phyloP scores from a whole-genome alignment of 2,888 invertebrate species.

The Ecliptopera silaceata region DNA sequence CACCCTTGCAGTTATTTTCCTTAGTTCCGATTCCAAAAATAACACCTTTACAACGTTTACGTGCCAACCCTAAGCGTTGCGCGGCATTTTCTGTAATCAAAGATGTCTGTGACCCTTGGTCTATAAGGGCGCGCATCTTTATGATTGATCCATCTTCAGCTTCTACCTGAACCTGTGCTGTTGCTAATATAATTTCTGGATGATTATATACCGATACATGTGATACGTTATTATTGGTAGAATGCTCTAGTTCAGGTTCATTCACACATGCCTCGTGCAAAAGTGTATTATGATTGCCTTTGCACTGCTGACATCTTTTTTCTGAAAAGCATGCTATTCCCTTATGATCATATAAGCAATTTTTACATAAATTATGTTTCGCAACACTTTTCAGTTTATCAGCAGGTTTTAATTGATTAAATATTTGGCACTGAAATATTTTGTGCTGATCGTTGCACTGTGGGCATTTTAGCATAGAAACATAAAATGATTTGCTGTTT shows the following conservation, averaged over 20 bases:
- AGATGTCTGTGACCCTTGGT: slow-evolving; percentile 1
- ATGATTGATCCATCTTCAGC: not conserved
- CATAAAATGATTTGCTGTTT: no score
- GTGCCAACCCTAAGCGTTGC: not conserved
- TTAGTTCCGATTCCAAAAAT: not conserved
- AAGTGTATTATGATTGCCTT: not conserved
- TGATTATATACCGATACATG: not conserved
- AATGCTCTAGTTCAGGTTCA: not conserved
- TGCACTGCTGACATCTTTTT: not conserved
- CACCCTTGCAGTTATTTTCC: not conserved
- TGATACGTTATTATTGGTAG: not conserved
- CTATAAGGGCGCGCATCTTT: not conserved
- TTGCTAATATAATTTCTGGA: not conserved
- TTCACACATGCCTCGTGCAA: not conserved
- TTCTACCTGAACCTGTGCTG: not conserved
- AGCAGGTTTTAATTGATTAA: not conserved
- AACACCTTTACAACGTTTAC: not conserved
- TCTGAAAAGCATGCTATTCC: not conserved
- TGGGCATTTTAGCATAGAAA: no score
- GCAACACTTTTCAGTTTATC: not conserved
- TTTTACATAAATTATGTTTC: not conserved
- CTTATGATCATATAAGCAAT: not conserved
- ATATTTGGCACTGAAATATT: not conserved
- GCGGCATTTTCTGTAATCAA: not conserved
- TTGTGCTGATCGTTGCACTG: not conserved